A percentile compares a stretch with the other conserved stretches of the same genome.
phyloP scores from a whole-genome alignment of 1,140 invertebrate species.

The Holotrichia oblita region DNA sequence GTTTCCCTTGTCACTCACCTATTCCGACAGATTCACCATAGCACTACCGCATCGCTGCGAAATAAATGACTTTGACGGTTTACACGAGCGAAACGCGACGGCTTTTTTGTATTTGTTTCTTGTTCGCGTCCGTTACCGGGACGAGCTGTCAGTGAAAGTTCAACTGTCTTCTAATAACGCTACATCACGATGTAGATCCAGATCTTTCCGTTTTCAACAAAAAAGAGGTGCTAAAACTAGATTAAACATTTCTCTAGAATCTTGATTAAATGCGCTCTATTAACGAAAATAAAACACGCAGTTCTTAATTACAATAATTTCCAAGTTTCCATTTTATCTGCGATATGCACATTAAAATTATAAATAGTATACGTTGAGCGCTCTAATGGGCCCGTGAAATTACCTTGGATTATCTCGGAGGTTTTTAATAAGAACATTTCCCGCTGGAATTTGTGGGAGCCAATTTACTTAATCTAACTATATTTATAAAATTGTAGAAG shows the following conservation, averaged over 20 bases:
- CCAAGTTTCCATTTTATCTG: too few species aligned
- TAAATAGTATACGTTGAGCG: not conserved
- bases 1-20: conserved; percentile 16
- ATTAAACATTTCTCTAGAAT: not conserved
- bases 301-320: too few species aligned
- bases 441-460: too few species aligned
- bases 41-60: not conserved
- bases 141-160: not conserved
- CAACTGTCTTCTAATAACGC: not conserved
- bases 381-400: not conserved
- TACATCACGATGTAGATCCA: not conserved
- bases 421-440: too few species aligned
- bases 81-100: not conserved
- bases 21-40: not conserved
- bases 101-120: not conserved
- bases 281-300: not conserved
- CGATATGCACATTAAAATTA: not conserved
- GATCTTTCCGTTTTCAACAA: not conserved
- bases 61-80: not conserved
- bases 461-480: too few species aligned
- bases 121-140: not conserved
- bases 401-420: too few species aligned
- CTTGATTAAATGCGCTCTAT: not conserved
- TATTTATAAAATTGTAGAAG: too few species aligned
- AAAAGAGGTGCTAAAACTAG: not conserved